These are phyloP conservation scores for Neoniphon sammara DNA, from an alignment of 2,797 vertebrate species.

Conservation along the genomic window DNA sequence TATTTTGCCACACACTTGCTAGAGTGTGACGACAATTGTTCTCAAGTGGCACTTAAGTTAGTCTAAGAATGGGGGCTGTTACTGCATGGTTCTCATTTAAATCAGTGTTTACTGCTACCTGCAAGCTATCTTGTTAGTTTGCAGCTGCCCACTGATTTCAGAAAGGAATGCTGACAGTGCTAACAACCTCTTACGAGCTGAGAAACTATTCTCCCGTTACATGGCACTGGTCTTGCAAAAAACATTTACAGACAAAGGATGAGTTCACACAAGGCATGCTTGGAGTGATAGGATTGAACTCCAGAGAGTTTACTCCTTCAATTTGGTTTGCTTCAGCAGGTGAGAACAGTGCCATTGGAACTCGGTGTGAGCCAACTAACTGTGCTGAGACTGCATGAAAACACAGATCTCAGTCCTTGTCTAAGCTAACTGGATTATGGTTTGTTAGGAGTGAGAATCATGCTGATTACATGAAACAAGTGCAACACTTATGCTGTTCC, in stretches of 20 bases:
- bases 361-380: conserved; percentile 6
- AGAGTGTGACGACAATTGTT: conserved; percentile 13
- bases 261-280: background rate
- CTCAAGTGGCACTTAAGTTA: conserved; percentile 11
- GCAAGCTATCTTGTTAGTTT: no score
- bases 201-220: background rate
- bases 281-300: background rate
- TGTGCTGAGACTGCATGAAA: background rate
- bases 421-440: background rate
- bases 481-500: no score
- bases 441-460: conserved; percentile 1
- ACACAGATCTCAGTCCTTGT: background rate
- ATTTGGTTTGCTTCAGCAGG: no score
- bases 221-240: background rate
- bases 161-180: background rate
- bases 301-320: background rate
- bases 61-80: conserved; percentile 28
- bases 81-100: background rate
- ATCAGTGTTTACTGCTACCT: no score
- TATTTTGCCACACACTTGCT: conserved; percentile 7
- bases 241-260: background rate
- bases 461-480: background rate
- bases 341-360: conserved; percentile 8
- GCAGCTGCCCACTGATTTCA: background rate
- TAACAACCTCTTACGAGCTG: background rate